phyloP scores from a whole-genome alignment of 2,113 vertebrate genomes.

The Chunga burmeisteri region DNA sequence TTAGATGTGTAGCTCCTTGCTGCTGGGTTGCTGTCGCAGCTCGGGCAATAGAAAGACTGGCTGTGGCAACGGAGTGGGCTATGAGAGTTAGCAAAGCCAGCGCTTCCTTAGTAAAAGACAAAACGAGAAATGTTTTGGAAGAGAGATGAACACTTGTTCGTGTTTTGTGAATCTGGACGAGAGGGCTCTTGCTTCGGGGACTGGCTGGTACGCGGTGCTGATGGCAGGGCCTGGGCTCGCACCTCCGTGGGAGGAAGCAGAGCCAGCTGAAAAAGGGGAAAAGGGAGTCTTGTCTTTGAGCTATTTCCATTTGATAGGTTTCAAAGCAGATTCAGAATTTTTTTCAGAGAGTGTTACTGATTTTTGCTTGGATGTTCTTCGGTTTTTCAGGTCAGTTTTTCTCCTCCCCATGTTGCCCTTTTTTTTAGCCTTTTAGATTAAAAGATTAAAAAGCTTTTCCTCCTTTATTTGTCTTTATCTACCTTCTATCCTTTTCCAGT shows the following conservation, averaged over 20 bases:
- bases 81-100: neutral
- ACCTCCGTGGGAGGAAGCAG: neutral
- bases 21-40: neutral
- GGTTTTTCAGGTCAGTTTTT: neutral
- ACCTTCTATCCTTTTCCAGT: neutral
- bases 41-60: neutral
- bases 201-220: fast-evolving
- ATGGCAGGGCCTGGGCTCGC: neutral
- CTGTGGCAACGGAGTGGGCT: neutral
- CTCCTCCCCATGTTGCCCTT: neutral
- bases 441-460: neutral
- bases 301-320: neutral
- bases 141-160: neutral
- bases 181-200: neutral
- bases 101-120: neutral
- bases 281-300: neutral
- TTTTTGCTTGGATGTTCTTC: neutral
- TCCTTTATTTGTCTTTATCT: neutral
- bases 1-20: neutral
- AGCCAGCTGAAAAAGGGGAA: neutral
- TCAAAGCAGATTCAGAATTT: neutral
- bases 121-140: neutral
- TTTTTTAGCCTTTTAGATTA: neutral
- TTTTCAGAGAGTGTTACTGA: fast-evolving
- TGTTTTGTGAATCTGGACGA: neutral